These are phyloP conservation scores for Eugnorisma glareosa DNA, from an alignment of 2,888 invertebrate genomes.

Conservation along the genomic window DNA sequence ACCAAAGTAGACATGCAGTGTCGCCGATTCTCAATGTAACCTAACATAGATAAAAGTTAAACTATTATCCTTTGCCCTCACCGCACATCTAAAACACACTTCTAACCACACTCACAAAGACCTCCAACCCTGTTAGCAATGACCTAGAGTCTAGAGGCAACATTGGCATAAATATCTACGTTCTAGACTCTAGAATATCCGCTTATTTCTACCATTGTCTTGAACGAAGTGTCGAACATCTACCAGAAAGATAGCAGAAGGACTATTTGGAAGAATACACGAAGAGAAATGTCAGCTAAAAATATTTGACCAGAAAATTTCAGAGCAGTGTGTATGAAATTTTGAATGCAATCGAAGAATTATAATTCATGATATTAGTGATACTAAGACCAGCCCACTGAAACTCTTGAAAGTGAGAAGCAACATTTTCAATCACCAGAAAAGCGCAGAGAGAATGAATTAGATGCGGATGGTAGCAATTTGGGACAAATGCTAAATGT, in stretches of 20 bases:
- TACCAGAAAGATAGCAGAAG: conserved; percentile 19
- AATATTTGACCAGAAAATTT: background rate
- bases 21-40: background rate
- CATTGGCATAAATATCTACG: conserved; percentile 50
- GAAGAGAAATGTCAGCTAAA: background rate
- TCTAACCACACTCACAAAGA: background rate
- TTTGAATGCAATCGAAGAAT: too few species aligned
- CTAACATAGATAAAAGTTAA: background rate
- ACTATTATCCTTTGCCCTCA: background rate
- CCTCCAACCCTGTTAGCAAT: conserved; percentile 27
- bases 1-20: background rate
- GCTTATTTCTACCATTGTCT: conserved; percentile 47
- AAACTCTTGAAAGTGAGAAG: too few species aligned
- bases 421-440: too few species aligned
- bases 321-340: too few species aligned
- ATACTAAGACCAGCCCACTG: too few species aligned
- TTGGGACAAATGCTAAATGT: too few species aligned
- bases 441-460: too few species aligned
- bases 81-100: background rate
- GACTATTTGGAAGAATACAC: background rate
- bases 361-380: too few species aligned
- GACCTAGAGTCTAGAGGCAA: conserved; percentile 43
- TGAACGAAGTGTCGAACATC: background rate
- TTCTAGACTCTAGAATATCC: conserved; percentile 47
- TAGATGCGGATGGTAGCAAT: too few species aligned